Conservation (phyloP, 2,888 invertebrate species). For the Euzetes globulus region DNA sequence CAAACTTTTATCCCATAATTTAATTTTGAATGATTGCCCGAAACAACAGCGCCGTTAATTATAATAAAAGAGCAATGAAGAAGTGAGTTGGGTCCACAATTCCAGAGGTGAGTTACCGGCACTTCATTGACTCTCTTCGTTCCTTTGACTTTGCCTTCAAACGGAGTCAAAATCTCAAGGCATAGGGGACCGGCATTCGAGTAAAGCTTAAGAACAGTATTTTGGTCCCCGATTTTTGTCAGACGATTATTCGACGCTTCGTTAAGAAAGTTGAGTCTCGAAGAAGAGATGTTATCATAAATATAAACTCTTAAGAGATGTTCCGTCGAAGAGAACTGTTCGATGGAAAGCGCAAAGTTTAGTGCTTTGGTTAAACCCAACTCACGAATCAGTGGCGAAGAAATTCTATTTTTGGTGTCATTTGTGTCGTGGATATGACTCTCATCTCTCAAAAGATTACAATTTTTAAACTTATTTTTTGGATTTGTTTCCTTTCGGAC, state of each 20-base stretch:
- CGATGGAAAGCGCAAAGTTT: constrained; percentile 31
- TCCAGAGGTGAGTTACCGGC: constrained; percentile 25
- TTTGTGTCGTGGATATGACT: not conserved
- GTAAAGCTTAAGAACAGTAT: constrained; percentile 5
- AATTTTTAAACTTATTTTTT: not conserved
- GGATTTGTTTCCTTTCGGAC: constrained; percentile 18
- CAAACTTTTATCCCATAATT: constrained; percentile 31
- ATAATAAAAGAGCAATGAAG: constrained; percentile 26
- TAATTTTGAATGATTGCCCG: constrained; percentile 3
- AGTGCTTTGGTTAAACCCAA: constrained; percentile 22
- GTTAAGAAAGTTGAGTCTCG: constrained; percentile 11
- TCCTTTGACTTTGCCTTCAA: constrained; percentile 22
- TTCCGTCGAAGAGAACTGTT: constrained; percentile 27
- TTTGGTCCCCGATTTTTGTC: constrained; percentile 10
- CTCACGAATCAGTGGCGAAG: constrained; percentile 8
- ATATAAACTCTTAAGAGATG: constrained; percentile 29
- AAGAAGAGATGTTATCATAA: constrained; percentile 30
- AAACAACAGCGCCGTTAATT: constrained; percentile 11
- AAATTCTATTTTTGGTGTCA: constrained; percentile 14
- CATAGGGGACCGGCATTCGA: constrained; percentile 10
- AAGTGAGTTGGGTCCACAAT: not conserved
- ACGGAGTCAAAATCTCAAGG: constrained; percentile 16
- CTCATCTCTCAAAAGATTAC: not conserved
- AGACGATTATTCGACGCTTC: not conserved
- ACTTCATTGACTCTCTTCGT: constrained; percentile 12